A percentile compares a stretch with the other conserved stretches of the same genome.
Evolutionary conservation across 2,888 invertebrate species (phyloP).

Genomic region (Limnephilus marmoratus): DNA sequence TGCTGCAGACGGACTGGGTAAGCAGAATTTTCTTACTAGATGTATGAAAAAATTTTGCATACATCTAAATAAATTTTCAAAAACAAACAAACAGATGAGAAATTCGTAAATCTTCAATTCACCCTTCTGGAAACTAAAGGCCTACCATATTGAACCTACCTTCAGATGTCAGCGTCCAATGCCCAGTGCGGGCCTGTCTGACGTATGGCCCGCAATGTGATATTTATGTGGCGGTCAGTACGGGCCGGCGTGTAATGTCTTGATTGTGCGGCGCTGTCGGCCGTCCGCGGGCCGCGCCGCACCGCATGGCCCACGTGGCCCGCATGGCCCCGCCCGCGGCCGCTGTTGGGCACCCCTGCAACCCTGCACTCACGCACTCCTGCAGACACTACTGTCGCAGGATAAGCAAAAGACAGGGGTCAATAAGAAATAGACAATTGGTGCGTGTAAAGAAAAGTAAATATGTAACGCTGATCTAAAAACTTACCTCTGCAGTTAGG

Average conservation of each 20-base stretch:
- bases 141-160: neutral
- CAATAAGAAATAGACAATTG: neutral
- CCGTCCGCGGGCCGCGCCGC: constrained; percentile 40
- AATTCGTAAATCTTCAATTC: too few species aligned
- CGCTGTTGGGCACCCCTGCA: neutral
- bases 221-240: constrained; percentile 60
- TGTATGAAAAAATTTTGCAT: too few species aligned
- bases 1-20: too few species aligned
- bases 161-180: neutral
- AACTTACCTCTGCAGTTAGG: neutral
- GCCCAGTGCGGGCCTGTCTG: constrained; percentile 49
- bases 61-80: too few species aligned
- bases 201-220: constrained; percentile 60
- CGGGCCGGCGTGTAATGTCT: constrained; percentile 65
- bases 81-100: too few species aligned
- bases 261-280: constrained; percentile 62
- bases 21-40: too few species aligned
- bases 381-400: neutral
- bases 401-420: neutral
- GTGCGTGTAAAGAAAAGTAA: neutral
- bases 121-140: too few species aligned
- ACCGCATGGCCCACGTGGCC: constrained; percentile 16
- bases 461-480: neutral
- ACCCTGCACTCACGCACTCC: neutral
- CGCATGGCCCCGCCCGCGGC: neutral